Conservation (phyloP, 2,797 vertebrate species). For the Leucoraja ocellata region DNA sequence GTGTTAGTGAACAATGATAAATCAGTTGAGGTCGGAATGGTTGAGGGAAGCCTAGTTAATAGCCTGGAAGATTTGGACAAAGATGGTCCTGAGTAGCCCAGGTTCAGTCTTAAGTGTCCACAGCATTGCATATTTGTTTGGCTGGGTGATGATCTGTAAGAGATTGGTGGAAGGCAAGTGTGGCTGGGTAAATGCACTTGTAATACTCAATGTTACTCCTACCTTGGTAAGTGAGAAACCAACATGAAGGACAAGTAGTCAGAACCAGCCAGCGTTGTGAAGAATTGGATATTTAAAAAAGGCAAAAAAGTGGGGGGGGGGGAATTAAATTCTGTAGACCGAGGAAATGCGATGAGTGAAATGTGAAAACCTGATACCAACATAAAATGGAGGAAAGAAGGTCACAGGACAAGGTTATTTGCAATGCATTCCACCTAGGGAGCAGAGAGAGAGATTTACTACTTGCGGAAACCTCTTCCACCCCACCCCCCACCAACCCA, state of each 20-base stretch:
- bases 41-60: background rate
- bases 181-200: background rate
- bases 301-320: background rate
- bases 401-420: background rate
- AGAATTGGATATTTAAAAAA: background rate
- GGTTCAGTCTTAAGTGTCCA: background rate
- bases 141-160: background rate
- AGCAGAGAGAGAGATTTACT: background rate
- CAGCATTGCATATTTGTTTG: background rate
- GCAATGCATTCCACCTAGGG: background rate
- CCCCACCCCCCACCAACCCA: too few species aligned
- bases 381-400: background rate
- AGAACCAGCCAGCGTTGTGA: background rate
- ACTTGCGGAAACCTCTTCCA: too few species aligned
- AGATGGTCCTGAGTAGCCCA: background rate
- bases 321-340: background rate
- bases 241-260: background rate
- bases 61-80: background rate
- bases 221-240: background rate
- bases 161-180: background rate
- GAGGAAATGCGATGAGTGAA: background rate
- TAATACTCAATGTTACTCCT: background rate
- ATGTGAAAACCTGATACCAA: background rate
- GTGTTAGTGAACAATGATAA: background rate
- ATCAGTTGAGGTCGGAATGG: background rate